Conservation (phyloP, 2,113 vertebrate genomes). For the Prinia subflava region DNA sequence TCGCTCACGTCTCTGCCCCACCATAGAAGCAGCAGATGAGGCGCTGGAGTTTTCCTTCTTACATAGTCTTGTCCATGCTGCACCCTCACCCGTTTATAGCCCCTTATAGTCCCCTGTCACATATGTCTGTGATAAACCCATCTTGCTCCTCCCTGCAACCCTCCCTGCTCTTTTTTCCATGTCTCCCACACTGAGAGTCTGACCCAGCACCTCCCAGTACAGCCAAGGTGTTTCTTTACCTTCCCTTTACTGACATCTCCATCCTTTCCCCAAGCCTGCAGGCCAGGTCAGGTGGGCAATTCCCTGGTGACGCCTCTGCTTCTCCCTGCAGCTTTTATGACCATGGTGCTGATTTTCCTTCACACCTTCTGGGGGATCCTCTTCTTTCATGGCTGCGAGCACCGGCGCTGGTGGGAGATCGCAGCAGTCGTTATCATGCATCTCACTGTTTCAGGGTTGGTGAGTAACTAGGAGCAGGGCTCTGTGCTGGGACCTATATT, state of each 20-base stretch:
- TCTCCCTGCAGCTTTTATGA: constrained; percentile 74
- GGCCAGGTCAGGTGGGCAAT: neutral
- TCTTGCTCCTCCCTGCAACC: neutral
- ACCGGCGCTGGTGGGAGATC: constrained; percentile 71
- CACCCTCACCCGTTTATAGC: neutral
- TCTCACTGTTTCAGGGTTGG: constrained; percentile 73
- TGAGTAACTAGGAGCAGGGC: constrained; percentile 41
- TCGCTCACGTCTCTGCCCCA: rapidly evolving
- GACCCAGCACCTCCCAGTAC: neutral
- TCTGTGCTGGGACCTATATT: neutral
- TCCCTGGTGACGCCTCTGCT: neutral
- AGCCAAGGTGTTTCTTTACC: neutral
- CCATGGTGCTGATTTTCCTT: constrained; percentile 77
- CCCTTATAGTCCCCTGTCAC: neutral
- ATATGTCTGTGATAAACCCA: neutral
- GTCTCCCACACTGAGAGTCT: rapidly evolving
- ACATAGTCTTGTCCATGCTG: neutral
- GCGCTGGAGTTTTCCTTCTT: neutral
- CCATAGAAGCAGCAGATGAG: neutral
- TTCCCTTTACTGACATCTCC: neutral
- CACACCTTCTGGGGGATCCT: constrained; percentile 81
- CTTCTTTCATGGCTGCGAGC: constrained; percentile 80
- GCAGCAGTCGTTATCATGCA: constrained; percentile 60
- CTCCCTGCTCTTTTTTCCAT: neutral
- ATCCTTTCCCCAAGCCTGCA: neutral